Percentiles rank a stretch among this genome's conserved stretches.
Conservation (phyloP, 2,113 vertebrate genomes). For the Mesembrinibis cayennensis region DNA sequence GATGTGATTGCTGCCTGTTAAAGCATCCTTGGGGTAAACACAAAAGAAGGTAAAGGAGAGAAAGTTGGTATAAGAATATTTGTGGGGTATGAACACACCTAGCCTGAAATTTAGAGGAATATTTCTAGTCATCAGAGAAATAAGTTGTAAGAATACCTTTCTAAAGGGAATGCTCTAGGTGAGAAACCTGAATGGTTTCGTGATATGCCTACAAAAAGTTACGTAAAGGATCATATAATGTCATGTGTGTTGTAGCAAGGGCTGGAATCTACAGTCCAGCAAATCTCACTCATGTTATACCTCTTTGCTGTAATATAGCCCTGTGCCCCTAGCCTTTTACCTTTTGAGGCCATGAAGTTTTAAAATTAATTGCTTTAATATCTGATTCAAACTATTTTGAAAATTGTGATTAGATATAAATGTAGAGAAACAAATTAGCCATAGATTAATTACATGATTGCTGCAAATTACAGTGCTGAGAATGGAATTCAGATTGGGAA, state of each 20-base stretch:
- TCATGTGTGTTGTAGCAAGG: not conserved
- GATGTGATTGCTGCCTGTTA: not conserved
- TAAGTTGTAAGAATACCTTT: not conserved
- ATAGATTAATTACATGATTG: not conserved
- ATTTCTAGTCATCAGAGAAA: not conserved
- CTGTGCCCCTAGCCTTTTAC: not conserved
- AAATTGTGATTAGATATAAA: not conserved
- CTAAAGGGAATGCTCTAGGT: not conserved
- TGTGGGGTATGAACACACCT: not conserved
- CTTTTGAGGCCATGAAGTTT: not conserved
- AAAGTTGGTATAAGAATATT: not conserved
- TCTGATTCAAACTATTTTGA: not conserved
- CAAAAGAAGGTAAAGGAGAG: not conserved
- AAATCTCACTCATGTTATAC: not conserved
- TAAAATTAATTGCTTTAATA: not conserved
- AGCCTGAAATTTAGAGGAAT: not conserved
- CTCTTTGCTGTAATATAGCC: not conserved
- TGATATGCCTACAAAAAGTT: not conserved
- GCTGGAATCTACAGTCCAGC: not conserved
- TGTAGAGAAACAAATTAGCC: not conserved
- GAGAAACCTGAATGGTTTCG: not conserved
- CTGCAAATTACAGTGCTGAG: not conserved
- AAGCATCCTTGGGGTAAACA: not conserved
- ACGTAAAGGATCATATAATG: not conserved
- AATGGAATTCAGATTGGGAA: not conserved